Evolutionary conservation across 2,797 vertebrate genomes (phyloP).

Genomic region (Sebastes glaucus): DNA sequence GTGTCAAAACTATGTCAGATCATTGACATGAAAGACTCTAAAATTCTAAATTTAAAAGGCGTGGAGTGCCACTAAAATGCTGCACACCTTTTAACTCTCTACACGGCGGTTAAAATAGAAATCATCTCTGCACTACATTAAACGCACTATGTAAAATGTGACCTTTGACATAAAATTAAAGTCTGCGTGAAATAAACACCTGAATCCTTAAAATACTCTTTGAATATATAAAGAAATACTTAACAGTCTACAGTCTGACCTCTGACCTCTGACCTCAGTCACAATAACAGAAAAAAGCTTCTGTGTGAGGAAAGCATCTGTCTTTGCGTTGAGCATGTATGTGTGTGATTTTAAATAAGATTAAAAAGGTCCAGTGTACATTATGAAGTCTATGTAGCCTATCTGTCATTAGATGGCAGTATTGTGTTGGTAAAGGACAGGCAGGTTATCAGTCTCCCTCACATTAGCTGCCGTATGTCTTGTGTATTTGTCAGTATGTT

Average conservation of each 20-base stretch:
- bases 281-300: not conserved
- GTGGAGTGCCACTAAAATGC: accelerated
- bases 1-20: not conserved
- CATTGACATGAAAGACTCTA: not conserved
- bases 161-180: not conserved
- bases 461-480: not conserved
- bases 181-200: not conserved
- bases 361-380: not conserved
- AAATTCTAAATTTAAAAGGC: too few species aligned
- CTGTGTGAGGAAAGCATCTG: not conserved
- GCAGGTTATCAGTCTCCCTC: not conserved
- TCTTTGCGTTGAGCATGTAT: not conserved
- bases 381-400: not conserved
- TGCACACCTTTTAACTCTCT: not conserved
- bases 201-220: not conserved
- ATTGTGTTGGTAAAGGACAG: constrained; percentile 60
- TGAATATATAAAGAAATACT: not conserved
- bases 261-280: not conserved
- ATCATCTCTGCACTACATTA: not conserved
- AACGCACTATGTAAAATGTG: not conserved
- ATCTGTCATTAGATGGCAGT: constrained; percentile 80
- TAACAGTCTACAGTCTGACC: not conserved
- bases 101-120: not conserved
- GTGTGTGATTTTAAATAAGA: not conserved
- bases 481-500: not conserved